Evolutionary conservation across 2,113 vertebrate species (phyloP).

Genomic region (Trachemys scripta): DNA sequence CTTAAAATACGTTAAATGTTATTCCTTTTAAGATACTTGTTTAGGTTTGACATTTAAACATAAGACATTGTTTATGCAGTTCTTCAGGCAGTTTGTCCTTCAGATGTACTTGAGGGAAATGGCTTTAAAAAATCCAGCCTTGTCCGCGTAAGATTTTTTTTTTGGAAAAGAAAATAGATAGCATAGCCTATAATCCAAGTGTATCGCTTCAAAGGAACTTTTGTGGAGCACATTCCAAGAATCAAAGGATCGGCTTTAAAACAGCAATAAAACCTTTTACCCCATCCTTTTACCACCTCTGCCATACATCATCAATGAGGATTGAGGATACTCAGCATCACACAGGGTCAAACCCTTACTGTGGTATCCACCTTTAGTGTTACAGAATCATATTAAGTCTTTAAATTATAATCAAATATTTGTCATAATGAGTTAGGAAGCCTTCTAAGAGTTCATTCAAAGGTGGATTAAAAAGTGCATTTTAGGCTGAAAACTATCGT

Average conservation of each 20-base stretch:
- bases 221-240: background rate
- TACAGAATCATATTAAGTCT: background rate
- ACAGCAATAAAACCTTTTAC: background rate
- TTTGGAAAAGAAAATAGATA: slow-evolving; percentile 3
- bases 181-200: background rate
- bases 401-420: background rate
- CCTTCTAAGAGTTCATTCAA: background rate
- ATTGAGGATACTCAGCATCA: background rate
- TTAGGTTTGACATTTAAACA: slow-evolving; percentile 56
- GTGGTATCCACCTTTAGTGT: background rate
- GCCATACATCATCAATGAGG: background rate
- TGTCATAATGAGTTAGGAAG: background rate
- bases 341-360: background rate
- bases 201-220: background rate
- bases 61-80: slow-evolving; percentile 39
- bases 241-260: background rate
- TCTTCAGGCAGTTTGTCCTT: slow-evolving; percentile 55
- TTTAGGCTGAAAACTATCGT: background rate
- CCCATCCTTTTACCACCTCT: background rate
- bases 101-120: background rate
- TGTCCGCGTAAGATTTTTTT: background rate
- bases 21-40: slow-evolving; percentile 23
- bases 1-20: background rate
- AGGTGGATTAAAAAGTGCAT: background rate
- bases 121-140: background rate